Percentiles rank a stretch among this genome's conserved stretches.
Conservation (phyloP, 2,888 invertebrate genomes). For the Phengaris arion region DNA sequence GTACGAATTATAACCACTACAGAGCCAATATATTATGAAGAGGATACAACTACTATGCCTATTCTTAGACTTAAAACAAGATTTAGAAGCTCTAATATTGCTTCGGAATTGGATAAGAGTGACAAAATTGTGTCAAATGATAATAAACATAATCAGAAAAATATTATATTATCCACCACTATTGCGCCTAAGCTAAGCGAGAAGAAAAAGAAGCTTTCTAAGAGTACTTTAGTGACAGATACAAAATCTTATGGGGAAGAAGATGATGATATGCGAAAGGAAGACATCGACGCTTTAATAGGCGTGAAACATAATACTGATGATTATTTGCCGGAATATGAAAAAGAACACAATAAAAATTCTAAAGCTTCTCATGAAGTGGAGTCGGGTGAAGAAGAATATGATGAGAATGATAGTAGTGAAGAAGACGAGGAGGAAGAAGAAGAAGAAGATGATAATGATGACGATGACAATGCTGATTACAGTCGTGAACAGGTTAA, state of each 20-base stretch:
- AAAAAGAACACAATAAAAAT: conserved; percentile 50
- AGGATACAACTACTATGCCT: conserved; percentile 40
- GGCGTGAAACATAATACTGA: conserved; percentile 61
- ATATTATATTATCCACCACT: conserved; percentile 36
- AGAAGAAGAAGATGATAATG: conserved; percentile 42
- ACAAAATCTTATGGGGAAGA: conserved; percentile 65
- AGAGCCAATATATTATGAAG: conserved; percentile 37
- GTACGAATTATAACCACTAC: conserved; percentile 43
- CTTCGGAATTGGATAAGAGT: conserved; percentile 37
- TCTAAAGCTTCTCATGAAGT: conserved; percentile 41
- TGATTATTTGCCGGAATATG: conserved; percentile 65
- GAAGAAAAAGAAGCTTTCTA: conserved; percentile 65
- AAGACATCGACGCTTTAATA: conserved; percentile 67
- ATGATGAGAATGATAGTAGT: conserved; percentile 43
- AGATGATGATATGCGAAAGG: conserved; percentile 56
- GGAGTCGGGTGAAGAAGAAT: conserved; percentile 43
- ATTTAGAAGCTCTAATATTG: conserved; percentile 52
- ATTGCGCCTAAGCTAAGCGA: conserved; percentile 58
- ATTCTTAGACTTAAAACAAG: conserved; percentile 59
- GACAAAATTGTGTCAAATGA: conserved; percentile 27
- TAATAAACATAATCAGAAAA: conserved; percentile 31
- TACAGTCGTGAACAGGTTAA: conserved; percentile 28
- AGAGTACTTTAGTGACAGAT: conserved; percentile 71
- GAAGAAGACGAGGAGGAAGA: conserved; percentile 43
- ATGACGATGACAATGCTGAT: conserved; percentile 38